A percentile compares a stretch with the other conserved stretches of the same genome.
These are phyloP conservation scores for Drosophila algonquin DNA, from an alignment of 2,888 invertebrate genomes.

Conservation along the genomic window DNA sequence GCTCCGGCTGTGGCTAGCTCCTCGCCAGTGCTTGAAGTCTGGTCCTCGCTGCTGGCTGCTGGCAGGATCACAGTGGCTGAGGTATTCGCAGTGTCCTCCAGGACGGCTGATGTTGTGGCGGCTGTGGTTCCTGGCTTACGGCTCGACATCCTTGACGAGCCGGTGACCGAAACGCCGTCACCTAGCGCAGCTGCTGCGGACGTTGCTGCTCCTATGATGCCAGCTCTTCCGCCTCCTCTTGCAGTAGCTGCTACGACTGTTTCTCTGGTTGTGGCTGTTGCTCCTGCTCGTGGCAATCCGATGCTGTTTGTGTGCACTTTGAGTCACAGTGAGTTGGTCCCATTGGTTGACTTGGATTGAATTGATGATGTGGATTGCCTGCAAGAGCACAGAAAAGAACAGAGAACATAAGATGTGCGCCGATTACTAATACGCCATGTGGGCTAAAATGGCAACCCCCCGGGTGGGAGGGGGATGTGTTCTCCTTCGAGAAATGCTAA, in stretches of 20 bases:
- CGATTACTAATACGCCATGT: slow-evolving; percentile 41
- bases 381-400: not conserved
- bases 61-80: slow-evolving; percentile 25
- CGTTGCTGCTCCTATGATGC: slow-evolving; percentile 73
- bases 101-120: slow-evolving; percentile 6
- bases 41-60: slow-evolving; percentile 31
- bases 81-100: slow-evolving; percentile 21
- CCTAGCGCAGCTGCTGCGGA: slow-evolving; percentile 62
- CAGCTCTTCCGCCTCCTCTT: slow-evolving; percentile 25
- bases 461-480: not conserved
- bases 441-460: not conserved
- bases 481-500: too few species aligned
- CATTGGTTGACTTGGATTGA: slow-evolving; percentile 64
- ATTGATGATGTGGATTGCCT: slow-evolving; percentile 26
- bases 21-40: slow-evolving; percentile 15
- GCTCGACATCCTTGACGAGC: slow-evolving; percentile 70
- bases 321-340: slow-evolving; percentile 65
- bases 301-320: slow-evolving; percentile 59
- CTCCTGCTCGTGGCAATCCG: slow-evolving; percentile 30
- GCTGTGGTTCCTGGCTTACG: slow-evolving; percentile 51
- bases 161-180: slow-evolving; percentile 58
- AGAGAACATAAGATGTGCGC: not conserved
- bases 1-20: slow-evolving; percentile 4
- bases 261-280: slow-evolving; percentile 17
- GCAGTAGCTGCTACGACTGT: slow-evolving; percentile 32